phyloP scores from a whole-genome alignment of 2,888 invertebrate genomes.

The Asteroscopus sphinx region DNA sequence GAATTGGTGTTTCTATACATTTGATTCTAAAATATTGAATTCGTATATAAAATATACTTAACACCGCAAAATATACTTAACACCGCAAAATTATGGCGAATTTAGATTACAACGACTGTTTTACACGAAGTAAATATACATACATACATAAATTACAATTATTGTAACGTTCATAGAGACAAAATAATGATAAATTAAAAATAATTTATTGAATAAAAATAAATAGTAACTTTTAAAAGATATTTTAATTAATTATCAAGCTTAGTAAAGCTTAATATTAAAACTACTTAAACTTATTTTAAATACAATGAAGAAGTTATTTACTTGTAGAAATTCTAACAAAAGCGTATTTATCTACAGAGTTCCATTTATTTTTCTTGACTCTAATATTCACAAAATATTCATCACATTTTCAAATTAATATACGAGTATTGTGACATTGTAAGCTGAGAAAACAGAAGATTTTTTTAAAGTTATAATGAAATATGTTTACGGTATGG shows the following conservation, averaged over 20 bases:
- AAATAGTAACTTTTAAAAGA: conserved; percentile 2
- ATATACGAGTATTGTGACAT: neutral
- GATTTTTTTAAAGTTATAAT: conserved; percentile 2
- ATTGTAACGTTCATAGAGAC: conserved; percentile 19
- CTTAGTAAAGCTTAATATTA: neutral
- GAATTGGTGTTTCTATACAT: conserved; percentile 32
- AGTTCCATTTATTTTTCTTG: conserved; percentile 22
- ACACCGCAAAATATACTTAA: conserved; percentile 29
- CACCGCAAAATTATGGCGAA: conserved; percentile 52
- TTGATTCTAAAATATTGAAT: conserved; percentile 34
- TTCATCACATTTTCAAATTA: conserved; percentile 15
- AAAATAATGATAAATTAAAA: conserved; percentile 13
- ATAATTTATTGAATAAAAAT: neutral
- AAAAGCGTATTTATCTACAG: conserved; percentile 3
- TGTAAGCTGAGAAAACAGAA: no score
- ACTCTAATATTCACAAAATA: conserved; percentile 11
- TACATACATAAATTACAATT: conserved; percentile 20
- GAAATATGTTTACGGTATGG: conserved; percentile 1
- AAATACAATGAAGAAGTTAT: conserved; percentile 8
- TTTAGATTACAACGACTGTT: conserved; percentile 64
- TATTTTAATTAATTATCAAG: neutral
- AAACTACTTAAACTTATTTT: no score
- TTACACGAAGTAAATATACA: conserved; percentile 31
- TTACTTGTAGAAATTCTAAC: conserved; percentile 11
- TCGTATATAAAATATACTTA: conserved; percentile 31